Evolutionary conservation across 2,113 vertebrate genomes (phyloP).

Genomic region (Caracal caracal): DNA sequence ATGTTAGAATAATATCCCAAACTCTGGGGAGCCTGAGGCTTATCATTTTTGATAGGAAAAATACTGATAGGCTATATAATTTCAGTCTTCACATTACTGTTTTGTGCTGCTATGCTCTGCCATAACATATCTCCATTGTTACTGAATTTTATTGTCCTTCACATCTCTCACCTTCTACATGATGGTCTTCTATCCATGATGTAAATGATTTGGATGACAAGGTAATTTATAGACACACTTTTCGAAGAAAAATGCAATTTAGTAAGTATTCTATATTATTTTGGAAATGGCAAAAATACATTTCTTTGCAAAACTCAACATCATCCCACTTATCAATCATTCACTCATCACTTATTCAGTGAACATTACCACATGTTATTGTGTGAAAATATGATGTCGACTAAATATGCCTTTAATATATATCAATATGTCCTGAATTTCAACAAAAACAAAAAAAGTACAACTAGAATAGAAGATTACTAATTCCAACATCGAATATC

Average conservation of each 20-base stretch:
- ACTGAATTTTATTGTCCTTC: neutral
- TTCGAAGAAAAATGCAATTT: neutral
- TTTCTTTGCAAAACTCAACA: constrained; percentile 17
- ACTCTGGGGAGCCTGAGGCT: neutral
- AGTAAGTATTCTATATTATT: neutral
- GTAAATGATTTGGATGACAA: constrained; percentile 26
- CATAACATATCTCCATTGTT: constrained; percentile 9
- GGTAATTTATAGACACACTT: neutral
- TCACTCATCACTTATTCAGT: neutral
- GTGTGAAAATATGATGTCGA: neutral
- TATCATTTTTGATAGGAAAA: neutral
- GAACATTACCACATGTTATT: neutral
- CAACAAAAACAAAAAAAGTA: neutral
- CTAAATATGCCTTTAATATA: neutral
- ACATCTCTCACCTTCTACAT: neutral
- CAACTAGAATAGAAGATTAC: neutral
- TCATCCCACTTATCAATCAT: neutral
- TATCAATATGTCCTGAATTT: neutral
- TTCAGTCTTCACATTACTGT: neutral
- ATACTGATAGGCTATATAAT: neutral
- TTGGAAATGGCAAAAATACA: neutral
- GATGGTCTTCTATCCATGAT: neutral
- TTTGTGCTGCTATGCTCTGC: neutral
- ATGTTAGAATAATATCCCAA: neutral
- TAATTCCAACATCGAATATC: neutral